These are phyloP conservation scores for Pandemis corylana DNA, from an alignment of 2,888 invertebrate species.

Conservation along the genomic window DNA sequence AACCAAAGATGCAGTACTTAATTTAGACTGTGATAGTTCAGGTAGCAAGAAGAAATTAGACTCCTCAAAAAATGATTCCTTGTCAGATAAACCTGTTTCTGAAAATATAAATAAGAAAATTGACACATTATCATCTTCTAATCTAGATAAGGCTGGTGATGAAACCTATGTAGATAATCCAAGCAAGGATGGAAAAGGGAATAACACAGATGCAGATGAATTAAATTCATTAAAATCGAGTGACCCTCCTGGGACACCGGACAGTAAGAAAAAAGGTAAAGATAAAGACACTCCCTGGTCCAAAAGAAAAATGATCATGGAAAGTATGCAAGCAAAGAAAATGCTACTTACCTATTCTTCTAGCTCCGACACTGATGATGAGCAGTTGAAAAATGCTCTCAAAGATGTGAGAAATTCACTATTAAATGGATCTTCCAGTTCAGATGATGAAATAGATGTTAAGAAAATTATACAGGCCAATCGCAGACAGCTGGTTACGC, in stretches of 20 bases:
- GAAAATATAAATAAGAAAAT: neutral
- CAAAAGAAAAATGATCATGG: slow-evolving; percentile 63
- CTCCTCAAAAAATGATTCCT: neutral
- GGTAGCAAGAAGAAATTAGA: neutral
- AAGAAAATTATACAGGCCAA: slow-evolving; percentile 35
- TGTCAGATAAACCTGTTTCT: neutral
- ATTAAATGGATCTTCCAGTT: slow-evolving; percentile 51
- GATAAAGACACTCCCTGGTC: slow-evolving; percentile 51
- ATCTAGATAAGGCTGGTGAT: slow-evolving; percentile 16
- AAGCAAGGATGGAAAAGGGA: slow-evolving; percentile 31
- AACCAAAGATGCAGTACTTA: neutral
- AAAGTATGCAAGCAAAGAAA: slow-evolving; percentile 71
- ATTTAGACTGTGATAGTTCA: neutral
- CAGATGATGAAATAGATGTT: slow-evolving; percentile 54
- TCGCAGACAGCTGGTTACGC: slow-evolving; percentile 40
- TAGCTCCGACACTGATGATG: slow-evolving; percentile 74
- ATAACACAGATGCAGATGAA: slow-evolving; percentile 7
- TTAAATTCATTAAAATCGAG: neutral
- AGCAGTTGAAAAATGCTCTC: slow-evolving; percentile 56
- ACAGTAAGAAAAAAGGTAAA: slow-evolving; percentile 47
- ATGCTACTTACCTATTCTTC: slow-evolving; percentile 67
- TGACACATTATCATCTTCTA: neutral
- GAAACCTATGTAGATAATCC: slow-evolving; percentile 34
- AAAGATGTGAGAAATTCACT: slow-evolving; percentile 63
- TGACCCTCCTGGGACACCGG: slow-evolving; percentile 39